Evolutionary conservation across 2,797 vertebrate genomes (phyloP).

Genomic region (Centropyge bicolor): DNA sequence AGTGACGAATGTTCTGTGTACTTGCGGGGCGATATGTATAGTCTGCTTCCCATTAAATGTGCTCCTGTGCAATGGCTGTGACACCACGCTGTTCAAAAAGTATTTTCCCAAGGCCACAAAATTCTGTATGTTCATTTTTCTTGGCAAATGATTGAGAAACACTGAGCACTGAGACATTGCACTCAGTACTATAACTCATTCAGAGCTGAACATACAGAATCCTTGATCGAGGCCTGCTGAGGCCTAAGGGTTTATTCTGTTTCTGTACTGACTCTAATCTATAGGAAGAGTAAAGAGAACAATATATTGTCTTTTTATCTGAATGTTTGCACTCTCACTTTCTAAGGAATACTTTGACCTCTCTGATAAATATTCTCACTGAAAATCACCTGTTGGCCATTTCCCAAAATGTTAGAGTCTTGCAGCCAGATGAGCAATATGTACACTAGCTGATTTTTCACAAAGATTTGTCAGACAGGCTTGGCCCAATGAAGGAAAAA

Average conservation of each 20-base stretch:
- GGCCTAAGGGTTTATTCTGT: conserved; percentile 7
- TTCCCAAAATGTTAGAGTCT: background rate
- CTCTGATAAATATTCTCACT: background rate
- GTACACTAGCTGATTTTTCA: too few species aligned
- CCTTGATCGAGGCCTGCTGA: conserved; percentile 8
- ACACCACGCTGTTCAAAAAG: conserved; percentile 3
- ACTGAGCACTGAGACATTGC: background rate
- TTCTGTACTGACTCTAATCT: background rate
- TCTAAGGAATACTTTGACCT: background rate
- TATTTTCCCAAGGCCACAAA: conserved; percentile 1
- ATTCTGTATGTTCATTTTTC: conserved; percentile 37
- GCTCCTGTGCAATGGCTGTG: background rate
- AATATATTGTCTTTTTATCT: background rate
- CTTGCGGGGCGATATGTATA: conserved; percentile 54
- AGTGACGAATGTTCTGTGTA: conserved; percentile 51
- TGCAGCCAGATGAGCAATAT: background rate
- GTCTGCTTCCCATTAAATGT: conserved; percentile 52
- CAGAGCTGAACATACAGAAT: background rate
- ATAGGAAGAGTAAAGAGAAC: background rate
- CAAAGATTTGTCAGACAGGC: background rate
- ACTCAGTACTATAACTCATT: background rate
- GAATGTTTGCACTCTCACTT: background rate
- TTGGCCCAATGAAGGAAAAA: conserved; percentile 4
- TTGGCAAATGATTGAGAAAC: conserved; percentile 8
- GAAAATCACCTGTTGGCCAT: too few species aligned